A percentile compares a stretch with the other conserved stretches of the same genome.
phyloP scores from a whole-genome alignment of 2,797 vertebrate genomes.

The Crotalus adamanteus region DNA sequence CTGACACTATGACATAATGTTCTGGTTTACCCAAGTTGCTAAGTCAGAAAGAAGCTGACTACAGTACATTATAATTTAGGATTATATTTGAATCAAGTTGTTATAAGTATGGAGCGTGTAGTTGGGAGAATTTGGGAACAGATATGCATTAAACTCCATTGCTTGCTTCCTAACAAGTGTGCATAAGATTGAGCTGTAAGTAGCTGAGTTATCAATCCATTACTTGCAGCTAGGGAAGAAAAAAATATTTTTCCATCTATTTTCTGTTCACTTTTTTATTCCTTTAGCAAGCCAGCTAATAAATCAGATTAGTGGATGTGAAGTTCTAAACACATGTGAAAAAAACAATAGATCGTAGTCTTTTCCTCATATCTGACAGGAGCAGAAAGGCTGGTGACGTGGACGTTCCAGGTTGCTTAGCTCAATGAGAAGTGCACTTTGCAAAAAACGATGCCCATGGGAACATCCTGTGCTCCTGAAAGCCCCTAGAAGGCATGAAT shows the following conservation, averaged over 20 bases:
- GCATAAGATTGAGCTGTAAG: background rate
- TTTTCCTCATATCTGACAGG: background rate
- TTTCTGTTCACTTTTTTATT: background rate
- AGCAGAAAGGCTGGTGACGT: background rate
- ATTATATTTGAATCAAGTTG: background rate
- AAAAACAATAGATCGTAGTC: conserved; percentile 1
- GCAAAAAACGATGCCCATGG: background rate
- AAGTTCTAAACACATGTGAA: background rate
- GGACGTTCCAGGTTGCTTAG: background rate
- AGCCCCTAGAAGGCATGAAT: conserved; percentile 5
- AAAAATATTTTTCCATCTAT: background rate
- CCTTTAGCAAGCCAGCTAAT: background rate
- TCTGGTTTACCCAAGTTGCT: background rate
- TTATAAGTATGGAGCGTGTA: background rate
- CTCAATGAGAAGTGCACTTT: background rate
- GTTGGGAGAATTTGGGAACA: background rate
- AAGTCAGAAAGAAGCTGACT: background rate
- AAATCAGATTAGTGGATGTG: background rate
- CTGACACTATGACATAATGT: background rate
- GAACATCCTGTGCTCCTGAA: background rate
- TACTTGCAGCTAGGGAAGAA: background rate
- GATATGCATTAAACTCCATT: background rate
- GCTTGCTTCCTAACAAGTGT: background rate
- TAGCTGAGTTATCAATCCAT: background rate
- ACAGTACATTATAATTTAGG: background rate